Percentiles rank a stretch among this genome's conserved stretches.
phyloP scores from a whole-genome alignment of 2,113 vertebrate genomes.

The Antechinus stuartii region DNA sequence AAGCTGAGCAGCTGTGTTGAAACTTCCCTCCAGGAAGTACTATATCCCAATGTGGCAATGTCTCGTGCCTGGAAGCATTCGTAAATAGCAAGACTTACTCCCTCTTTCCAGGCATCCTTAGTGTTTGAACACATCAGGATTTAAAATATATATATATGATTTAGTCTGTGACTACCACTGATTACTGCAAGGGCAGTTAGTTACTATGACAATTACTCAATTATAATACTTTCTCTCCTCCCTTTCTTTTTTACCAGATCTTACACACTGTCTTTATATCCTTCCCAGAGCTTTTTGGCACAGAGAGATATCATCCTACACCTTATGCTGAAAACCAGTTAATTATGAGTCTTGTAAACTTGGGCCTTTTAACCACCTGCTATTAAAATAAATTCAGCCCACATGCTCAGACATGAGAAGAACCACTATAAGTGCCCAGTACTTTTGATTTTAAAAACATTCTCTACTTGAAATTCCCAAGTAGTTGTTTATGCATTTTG shows the following conservation, averaged over 20 bases:
- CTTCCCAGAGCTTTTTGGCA: conserved; percentile 75
- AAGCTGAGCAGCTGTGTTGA: conserved; percentile 43
- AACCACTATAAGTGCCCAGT: conserved; percentile 38
- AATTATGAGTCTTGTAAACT: conserved; percentile 74
- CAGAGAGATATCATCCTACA: conserved; percentile 52
- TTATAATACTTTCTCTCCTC: conserved; percentile 57
- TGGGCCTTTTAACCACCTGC: conserved; percentile 72
- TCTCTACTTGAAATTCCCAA: conserved; percentile 35
- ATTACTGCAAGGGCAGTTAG: conserved; percentile 57
- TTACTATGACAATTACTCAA: conserved; percentile 69
- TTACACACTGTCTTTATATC: conserved; percentile 62
- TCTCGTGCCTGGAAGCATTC: background rate
- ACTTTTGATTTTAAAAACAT: conserved; percentile 41
- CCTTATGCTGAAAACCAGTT: conserved; percentile 71
- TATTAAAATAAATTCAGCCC: conserved; percentile 55
- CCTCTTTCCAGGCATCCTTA: conserved; percentile 15
- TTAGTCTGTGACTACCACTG: conserved; percentile 52
- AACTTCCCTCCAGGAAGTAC: conserved; percentile 46
- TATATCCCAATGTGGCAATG: conserved; percentile 41
- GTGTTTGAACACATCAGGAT: conserved; percentile 54
- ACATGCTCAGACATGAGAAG: conserved; percentile 65
- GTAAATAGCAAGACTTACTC: background rate
- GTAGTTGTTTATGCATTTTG: conserved; percentile 25
- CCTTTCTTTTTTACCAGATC: conserved; percentile 39
- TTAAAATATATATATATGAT: background rate